phyloP scores from a whole-genome alignment of 2,888 invertebrate genomes.

The Antheraea yamamai region DNA sequence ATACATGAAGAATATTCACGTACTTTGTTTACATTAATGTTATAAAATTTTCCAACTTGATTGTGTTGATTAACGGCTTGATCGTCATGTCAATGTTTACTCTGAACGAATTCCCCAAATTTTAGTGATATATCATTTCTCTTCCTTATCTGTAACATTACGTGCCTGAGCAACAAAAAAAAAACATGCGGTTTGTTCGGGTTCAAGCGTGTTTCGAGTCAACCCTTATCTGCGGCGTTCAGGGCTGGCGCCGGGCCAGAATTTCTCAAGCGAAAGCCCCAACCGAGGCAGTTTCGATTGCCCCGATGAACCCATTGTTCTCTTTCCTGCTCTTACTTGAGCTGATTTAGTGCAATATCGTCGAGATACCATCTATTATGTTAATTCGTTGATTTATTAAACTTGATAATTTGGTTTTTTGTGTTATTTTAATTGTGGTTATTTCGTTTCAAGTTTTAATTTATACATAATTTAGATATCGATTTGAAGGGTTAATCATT shows the following conservation, averaged over 20 bases:
- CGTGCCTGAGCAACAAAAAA: neutral
- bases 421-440: neutral
- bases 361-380: conserved; percentile 33
- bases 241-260: conserved; percentile 57
- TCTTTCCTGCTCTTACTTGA: conserved; percentile 32
- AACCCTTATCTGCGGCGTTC: conserved; percentile 39
- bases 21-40: neutral
- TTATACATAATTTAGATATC: neutral
- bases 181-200: neutral
- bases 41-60: neutral
- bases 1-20: neutral
- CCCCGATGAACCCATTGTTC: conserved; percentile 55
- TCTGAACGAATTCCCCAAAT: neutral
- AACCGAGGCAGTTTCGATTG: conserved; percentile 56
- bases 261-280: conserved; percentile 48
- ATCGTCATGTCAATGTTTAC: neutral
- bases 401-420: neutral
- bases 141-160: conserved; percentile 5
- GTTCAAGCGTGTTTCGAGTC: conserved; percentile 32
- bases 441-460: neutral
- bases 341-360: conserved; percentile 33
- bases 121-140: neutral
- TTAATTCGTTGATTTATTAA: conserved; percentile 36
- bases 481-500: neutral
- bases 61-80: neutral